Base-by-base conservation (phyloP, 35 echinoderm and acorn worm species). In the Lytechinus variegatus region DNA sequence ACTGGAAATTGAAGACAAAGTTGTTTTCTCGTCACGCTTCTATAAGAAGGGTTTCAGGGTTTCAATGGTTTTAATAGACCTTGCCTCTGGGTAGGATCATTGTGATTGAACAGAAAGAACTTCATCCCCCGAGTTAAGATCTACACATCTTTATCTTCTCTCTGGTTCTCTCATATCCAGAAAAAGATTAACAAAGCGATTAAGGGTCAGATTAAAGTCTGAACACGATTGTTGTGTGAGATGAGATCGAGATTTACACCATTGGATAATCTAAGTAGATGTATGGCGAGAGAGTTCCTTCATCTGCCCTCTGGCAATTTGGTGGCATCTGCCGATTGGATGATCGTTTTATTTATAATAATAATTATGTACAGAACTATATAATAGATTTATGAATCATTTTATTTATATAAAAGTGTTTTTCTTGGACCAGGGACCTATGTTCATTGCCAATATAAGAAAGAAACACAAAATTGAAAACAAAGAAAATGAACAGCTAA, bases 231-330 rank as follows among this genome's bases (percentile, higher is more conserved):
- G 66, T 79, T 24, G n/a, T 79, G 8, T 16, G 66, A 19, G 66
- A 79, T 79, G 66, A 79, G 66, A 79, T 79, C 66, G 66, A 79
- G 66, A 79, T 79, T 79, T 79, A 79, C 66, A 7, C 66, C 66
- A 24, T 24, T 4, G 66, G 66, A 79, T 79, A 79, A 79, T 79
- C 66, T 79, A 79, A 79, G 66, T 79, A 79, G 66, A 16, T 24
- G n/a, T 79, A 79, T 14, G 66, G 24, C 19, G 7, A 24, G n/a
- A n/a, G n/a, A 14, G 66, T 4, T 24, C 19, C n/a, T 79, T 21
- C 5, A 79, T 79, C 66, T 79, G 66, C 66, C 66, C 66, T 79
- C 14, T 79, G 66, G 66, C 66, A 79, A 79, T 79, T 79, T 3
- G 66, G n/a, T n/a, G 66, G 66, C 66, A 79, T 79, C 66, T 79